phyloP scores from a whole-genome alignment of 2,888 invertebrate genomes.

The Macrosiphum euphorbiae region DNA sequence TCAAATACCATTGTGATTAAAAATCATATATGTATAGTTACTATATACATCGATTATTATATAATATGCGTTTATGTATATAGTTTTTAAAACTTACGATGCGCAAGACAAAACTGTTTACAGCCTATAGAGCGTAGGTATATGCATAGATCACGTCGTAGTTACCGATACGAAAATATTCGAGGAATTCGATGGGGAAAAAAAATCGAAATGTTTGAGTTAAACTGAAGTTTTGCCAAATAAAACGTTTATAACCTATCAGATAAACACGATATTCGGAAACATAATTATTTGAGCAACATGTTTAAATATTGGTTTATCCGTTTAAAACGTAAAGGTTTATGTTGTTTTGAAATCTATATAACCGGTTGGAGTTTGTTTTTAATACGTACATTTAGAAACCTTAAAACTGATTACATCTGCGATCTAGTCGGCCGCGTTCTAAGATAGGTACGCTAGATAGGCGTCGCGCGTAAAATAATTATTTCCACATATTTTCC shows the following conservation, averaged over 20 bases:
- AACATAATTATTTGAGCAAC: background rate
- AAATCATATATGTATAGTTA: too few species aligned
- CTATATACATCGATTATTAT: too few species aligned
- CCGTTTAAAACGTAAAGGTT: background rate
- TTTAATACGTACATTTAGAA: background rate
- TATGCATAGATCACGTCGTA: background rate
- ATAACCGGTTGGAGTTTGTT: constrained; percentile 20
- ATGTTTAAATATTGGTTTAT: constrained; percentile 14
- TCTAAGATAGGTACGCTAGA: constrained; percentile 1
- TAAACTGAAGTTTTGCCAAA: background rate
- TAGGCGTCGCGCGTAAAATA: background rate
- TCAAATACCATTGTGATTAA: background rate
- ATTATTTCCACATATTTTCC: background rate
- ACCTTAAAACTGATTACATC: background rate
- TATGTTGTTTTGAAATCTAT: background rate
- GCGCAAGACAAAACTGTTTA: background rate
- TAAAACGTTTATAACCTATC: background rate
- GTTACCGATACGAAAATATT: background rate
- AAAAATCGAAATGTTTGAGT: background rate
- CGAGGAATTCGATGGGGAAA: background rate
- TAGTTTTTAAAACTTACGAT: background rate
- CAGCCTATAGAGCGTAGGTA: background rate
- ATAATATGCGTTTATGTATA: too few species aligned
- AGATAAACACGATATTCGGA: background rate
- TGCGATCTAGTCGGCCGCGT: background rate